Conservation (phyloP, 2,888 invertebrate species). For the Oscheius onirici region DNA sequence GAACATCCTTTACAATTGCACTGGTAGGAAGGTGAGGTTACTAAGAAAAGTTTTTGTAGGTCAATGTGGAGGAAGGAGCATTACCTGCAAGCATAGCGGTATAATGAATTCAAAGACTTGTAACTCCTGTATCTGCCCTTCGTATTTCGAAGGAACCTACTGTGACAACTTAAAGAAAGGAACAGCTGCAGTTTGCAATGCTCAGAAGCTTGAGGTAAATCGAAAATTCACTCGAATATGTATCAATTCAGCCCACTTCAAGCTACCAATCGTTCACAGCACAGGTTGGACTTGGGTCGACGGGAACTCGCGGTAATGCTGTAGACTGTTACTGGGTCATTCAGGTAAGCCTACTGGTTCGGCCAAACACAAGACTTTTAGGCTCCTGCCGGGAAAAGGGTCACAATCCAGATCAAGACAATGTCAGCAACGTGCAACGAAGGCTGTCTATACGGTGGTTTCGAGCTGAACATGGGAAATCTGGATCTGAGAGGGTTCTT, state of each 20-base stretch:
- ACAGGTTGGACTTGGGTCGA: neutral
- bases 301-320: neutral
- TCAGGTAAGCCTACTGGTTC: neutral
- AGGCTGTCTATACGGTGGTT: constrained; percentile 12
- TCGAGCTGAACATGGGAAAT: constrained; percentile 21
- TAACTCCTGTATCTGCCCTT: constrained; percentile 11
- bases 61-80: neutral
- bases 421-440: constrained; percentile 1
- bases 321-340: constrained; percentile 7
- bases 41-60: neutral
- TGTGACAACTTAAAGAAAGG: neutral
- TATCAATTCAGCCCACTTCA: constrained; percentile 1
- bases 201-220: neutral
- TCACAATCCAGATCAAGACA: constrained; percentile 1
- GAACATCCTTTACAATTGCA: constrained; percentile 46
- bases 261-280: neutral
- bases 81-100: constrained; percentile 7
- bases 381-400: constrained; percentile 10
- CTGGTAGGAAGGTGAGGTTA: constrained; percentile 20
- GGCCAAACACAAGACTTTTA: neutral
- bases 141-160: constrained; percentile 3
- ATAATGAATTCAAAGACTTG: constrained; percentile 18
- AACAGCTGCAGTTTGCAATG: constrained; percentile 17
- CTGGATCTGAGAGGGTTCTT: constrained; percentile 5
- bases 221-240: neutral